Percentiles rank a stretch among this genome's conserved stretches.
Conservation (phyloP, 2,888 invertebrate genomes). For the Acleris cristana region DNA sequence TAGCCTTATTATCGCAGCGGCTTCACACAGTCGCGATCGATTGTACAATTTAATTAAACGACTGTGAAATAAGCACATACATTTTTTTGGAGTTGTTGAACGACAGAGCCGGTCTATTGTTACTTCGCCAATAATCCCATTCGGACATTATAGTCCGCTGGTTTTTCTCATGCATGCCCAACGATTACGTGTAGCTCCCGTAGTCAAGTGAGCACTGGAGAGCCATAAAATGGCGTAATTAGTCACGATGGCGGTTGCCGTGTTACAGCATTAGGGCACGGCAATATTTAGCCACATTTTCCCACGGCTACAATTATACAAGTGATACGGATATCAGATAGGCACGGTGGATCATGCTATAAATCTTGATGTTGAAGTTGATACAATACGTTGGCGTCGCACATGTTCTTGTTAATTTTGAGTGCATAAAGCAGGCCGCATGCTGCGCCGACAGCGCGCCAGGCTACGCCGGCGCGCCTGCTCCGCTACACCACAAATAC, state of each 20-base stretch:
- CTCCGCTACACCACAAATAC: slow-evolving; percentile 23
- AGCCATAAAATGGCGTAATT: slow-evolving; percentile 30
- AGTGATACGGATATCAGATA: slow-evolving; percentile 54
- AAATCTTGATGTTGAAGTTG: slow-evolving; percentile 64
- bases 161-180: slow-evolving; percentile 19
- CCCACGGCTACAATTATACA: slow-evolving; percentile 34
- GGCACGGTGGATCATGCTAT: slow-evolving; percentile 49
- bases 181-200: slow-evolving; percentile 8
- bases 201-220: slow-evolving; percentile 15
- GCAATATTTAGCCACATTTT: slow-evolving; percentile 25
- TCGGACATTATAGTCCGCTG: slow-evolving; percentile 10
- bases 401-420: slow-evolving; percentile 69
- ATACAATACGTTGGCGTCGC: slow-evolving; percentile 62
- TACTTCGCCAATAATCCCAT: background rate
- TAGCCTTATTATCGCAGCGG: slow-evolving; percentile 17
- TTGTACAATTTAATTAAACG: background rate
- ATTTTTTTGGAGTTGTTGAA: background rate
- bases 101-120: too few species aligned
- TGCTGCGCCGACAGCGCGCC: slow-evolving; percentile 54
- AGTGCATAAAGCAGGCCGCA: slow-evolving; percentile 55
- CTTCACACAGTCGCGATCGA: background rate
- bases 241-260: slow-evolving; percentile 34
- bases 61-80: background rate
- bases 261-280: slow-evolving; percentile 31
- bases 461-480: slow-evolving; percentile 20